phyloP scores from a whole-genome alignment of 2,113 vertebrate species.

The Sinocyclocheilus grahami region DNA sequence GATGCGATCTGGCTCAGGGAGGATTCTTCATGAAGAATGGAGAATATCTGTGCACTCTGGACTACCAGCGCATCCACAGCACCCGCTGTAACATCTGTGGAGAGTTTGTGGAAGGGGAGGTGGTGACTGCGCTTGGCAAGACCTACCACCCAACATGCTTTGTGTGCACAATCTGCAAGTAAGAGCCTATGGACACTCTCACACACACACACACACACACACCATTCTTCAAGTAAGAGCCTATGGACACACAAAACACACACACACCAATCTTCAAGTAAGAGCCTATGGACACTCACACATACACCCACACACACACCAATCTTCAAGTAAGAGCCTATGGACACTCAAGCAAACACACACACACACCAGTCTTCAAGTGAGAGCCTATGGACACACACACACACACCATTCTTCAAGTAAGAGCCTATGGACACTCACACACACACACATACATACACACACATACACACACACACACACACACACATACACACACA shows the following conservation, averaged over 20 bases:
- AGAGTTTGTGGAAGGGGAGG: conserved; percentile 94
- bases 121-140: conserved; percentile 92
- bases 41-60: conserved; percentile 92
- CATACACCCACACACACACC: too few relatives aligned
- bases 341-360: too few relatives aligned
- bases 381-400: too few relatives aligned
- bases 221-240: conserved; percentile 88
- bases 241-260: conserved; percentile 4
- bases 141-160: conserved; percentile 97
- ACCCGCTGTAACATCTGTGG: conserved; percentile 89
- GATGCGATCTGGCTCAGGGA: conserved; percentile 89
- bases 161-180: conserved; percentile 95
- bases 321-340: too few relatives aligned
- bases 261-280: conserved; percentile 85
- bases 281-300: conserved; percentile 60
- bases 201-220: neutral
- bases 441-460: too few relatives aligned
- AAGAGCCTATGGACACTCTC: conserved; percentile 63
- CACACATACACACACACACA: too few relatives aligned
- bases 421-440: too few relatives aligned
- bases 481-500: too few relatives aligned
- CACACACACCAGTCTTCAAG: too few relatives aligned
- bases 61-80: conserved; percentile 95
- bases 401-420: too few relatives aligned
- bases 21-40: conserved; percentile 94